Percentiles rank a stretch among this genome's conserved stretches.
Evolutionary conservation across 2,888 invertebrate genomes (phyloP).

Genomic region (Drosophila niveifrons): DNA sequence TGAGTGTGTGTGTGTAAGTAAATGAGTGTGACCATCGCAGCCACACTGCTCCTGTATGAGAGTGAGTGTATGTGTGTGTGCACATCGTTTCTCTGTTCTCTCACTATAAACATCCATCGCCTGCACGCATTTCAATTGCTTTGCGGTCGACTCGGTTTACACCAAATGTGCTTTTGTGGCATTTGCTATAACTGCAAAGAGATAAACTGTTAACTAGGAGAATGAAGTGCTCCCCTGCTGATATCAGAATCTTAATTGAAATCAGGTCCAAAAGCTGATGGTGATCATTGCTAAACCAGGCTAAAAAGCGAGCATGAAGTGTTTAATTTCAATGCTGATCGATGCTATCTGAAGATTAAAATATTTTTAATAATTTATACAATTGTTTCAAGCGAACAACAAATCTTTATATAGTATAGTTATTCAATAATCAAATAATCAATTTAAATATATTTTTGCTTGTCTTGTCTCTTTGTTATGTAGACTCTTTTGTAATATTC

Average conservation of each 20-base stretch:
- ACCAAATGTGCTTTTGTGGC: slow-evolving; percentile 74
- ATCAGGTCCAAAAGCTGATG: not conserved
- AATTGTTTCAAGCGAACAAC: too few species aligned
- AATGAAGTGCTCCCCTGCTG: too few species aligned
- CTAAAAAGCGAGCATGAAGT: not conserved
- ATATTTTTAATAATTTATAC: too few species aligned
- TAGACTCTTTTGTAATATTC: slow-evolving; percentile 4
- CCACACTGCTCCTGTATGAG: slow-evolving; percentile 11
- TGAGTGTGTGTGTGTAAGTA: slow-evolving; percentile 8
- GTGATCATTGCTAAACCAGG: not conserved
- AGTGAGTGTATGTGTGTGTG: slow-evolving; percentile 1
- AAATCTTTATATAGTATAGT: too few species aligned
- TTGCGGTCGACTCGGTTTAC: slow-evolving; percentile 72
- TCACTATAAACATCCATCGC: slow-evolving; percentile 17
- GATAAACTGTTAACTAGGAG: slow-evolving; percentile 10
- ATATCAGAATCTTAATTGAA: not conserved
- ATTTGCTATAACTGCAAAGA: slow-evolving; percentile 24
- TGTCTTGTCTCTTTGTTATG: slow-evolving; percentile 1
- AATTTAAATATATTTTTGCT: slow-evolving; percentile 4
- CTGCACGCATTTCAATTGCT: slow-evolving; percentile 71
- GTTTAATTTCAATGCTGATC: too few species aligned
- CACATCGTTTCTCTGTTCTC: not conserved
- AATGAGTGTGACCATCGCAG: slow-evolving; percentile 4
- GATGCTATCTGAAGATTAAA: too few species aligned
- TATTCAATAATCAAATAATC: too few species aligned